Percentiles rank a stretch among this genome's conserved stretches.
Evolutionary conservation across 2,797 vertebrate genomes (phyloP).

Genomic region (Xenops minutus): DNA sequence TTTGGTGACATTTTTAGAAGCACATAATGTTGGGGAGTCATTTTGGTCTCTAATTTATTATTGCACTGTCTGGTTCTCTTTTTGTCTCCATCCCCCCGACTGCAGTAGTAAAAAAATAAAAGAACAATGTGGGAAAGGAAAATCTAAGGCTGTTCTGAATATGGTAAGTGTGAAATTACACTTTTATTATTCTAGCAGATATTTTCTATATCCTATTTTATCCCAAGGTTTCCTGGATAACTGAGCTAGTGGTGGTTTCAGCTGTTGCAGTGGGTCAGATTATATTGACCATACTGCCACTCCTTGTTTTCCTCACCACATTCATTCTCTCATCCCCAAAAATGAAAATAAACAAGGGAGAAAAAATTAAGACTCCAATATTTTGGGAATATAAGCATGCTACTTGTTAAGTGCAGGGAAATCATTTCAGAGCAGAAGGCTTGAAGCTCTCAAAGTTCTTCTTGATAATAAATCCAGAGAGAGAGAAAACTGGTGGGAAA

Average conservation of each 20-base stretch:
- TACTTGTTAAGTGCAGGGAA: neutral
- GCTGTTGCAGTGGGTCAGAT: neutral
- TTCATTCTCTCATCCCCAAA: neutral
- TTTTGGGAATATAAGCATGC: neutral
- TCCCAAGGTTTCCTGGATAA: neutral
- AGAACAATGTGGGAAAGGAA: neutral
- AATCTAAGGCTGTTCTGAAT: neutral
- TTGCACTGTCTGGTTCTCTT: neutral
- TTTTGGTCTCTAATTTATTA: neutral
- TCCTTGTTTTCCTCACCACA: neutral
- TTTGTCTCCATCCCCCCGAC: neutral
- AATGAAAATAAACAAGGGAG: neutral
- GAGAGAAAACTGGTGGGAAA: neutral
- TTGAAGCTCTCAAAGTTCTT: neutral
- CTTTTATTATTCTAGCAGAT: neutral
- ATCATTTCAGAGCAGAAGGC: neutral
- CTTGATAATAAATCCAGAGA: neutral
- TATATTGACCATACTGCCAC: neutral
- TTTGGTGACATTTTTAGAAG: neutral
- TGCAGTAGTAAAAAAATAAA: neutral
- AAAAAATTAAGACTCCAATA: neutral
- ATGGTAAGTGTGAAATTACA: neutral
- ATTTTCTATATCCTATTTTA: neutral
- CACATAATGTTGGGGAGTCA: neutral
- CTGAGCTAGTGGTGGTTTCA: neutral